Evolutionary conservation across 2,888 invertebrate species (phyloP).

Genomic region (Acleris holmiana): DNA sequence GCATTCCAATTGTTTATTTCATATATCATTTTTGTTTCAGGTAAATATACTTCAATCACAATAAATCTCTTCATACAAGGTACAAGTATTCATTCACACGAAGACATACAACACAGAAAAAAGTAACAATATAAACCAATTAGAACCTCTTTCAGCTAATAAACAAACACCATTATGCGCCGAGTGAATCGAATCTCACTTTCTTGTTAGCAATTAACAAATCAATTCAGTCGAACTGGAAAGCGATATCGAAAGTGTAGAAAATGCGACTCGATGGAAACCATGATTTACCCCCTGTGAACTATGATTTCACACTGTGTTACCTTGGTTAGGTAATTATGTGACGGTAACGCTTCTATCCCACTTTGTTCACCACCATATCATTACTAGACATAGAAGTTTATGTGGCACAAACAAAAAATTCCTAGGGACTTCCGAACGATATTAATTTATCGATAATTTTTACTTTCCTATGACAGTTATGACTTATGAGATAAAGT

Average conservation of each 20-base stretch:
- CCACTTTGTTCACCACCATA: too few species aligned
- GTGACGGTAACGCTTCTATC: too few species aligned
- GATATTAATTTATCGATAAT: too few species aligned
- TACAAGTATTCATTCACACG: too few species aligned
- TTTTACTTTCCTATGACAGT: too few species aligned
- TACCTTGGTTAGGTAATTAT: not conserved
- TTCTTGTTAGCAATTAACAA: slow-evolving; percentile 37
- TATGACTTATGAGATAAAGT: too few species aligned
- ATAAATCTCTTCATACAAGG: not conserved
- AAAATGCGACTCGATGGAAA: slow-evolving; percentile 26
- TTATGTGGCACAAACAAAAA: too few species aligned
- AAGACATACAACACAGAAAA: not conserved
- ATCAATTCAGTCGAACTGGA: slow-evolving; percentile 37
- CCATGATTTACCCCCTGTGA: slow-evolving; percentile 30
- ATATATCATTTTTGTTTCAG: slow-evolving; percentile 17
- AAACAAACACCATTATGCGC: slow-evolving; percentile 8
- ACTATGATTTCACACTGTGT: slow-evolving; percentile 30
- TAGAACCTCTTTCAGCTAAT: slow-evolving; percentile 3
- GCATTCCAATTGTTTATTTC: not conserved
- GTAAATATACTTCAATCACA: slow-evolving; percentile 4
- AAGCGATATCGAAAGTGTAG: slow-evolving; percentile 43
- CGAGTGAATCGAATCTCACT: slow-evolving; percentile 39
- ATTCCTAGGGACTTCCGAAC: too few species aligned
- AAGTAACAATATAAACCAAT: slow-evolving; percentile 8
- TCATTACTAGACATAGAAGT: too few species aligned